Evolutionary conservation across 2,113 vertebrate genomes (phyloP).

Genomic region (Helogale parvula): DNA sequence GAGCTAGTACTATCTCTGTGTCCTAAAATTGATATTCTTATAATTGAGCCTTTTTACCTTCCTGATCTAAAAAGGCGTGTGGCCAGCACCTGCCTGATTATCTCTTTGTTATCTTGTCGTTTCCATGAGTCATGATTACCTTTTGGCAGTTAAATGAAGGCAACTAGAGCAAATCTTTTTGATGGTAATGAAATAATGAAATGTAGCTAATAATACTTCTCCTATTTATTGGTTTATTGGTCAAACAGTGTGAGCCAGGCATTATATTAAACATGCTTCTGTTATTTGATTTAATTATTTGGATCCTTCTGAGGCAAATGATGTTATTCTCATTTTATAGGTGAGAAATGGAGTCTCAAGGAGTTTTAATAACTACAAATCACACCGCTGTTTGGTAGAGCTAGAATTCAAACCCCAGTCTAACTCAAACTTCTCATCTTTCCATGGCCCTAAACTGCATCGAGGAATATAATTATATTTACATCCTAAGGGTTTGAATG

Average conservation of each 20-base stretch:
- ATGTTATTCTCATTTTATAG: neutral
- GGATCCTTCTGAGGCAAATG: neutral
- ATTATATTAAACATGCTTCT: neutral
- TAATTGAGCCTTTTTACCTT: neutral
- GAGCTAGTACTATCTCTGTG: neutral
- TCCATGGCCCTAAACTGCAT: too few relatives aligned
- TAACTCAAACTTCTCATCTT: neutral
- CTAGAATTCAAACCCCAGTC: neutral
- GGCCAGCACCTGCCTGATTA: neutral
- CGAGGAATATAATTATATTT: neutral
- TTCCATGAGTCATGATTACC: neutral
- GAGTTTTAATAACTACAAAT: neutral
- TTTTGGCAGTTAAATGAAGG: conserved; percentile 1
- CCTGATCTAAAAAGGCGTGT: neutral
- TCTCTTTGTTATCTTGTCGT: neutral
- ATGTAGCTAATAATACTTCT: neutral
- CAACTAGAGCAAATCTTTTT: conserved; percentile 19
- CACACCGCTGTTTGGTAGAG: neutral
- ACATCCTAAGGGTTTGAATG: neutral
- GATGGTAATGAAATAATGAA: conserved; percentile 48
- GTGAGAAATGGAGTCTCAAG: neutral
- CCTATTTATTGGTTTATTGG: neutral
- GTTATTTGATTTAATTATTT: neutral
- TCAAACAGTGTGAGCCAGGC: neutral
- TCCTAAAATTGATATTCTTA: neutral